Evolutionary conservation across 2,113 vertebrate species (phyloP), one percentile per base, ranked within the genome.

Genomic region (Pomatostomus ruficeps): DNA sequence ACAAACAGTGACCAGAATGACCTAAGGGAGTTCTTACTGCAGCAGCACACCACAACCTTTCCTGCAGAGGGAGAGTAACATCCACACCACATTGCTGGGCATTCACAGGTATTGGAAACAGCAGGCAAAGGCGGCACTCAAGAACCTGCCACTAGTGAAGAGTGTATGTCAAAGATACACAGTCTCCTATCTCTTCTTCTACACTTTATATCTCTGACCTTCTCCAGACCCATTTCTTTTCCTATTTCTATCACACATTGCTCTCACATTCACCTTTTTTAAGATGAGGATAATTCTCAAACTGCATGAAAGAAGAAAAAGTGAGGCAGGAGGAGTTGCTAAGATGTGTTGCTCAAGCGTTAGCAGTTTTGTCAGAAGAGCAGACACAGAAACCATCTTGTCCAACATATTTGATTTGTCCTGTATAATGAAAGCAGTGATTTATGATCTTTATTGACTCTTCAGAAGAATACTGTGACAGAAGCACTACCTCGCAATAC

Each of bases 71-170:
- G 5, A 87, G 5, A 87, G 14, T 20, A 70, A 54, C 35, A 84
- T 2, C 24, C n/a, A 36, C 55, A 40, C 5, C 15, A 6, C 0
- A 5, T 2, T 1, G 0, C 5, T 2, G 6, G 28, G 19, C 49
- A 48, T 25, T 51, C 51, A 24, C 29, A 54, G 18, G 7, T 11
- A 49, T 1, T 16, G 29, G 19, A 33, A 88, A 71, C 4, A 48
- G 18, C 23, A 33, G 6, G 19, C 12, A 46, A 85, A 67, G 17
- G 54, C 5, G 36, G 16, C 33, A 38, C 6, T 38, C 3, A 1
- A 59, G 22, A 88, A 62, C 11, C 12, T 9, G 20, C n/a, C 45
- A 26, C 10, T 22, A 26, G 10, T 7, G 15, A 63, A 70, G 17
- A 66, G 20, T 1, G 0, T 3, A 8, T 2, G 0, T 25, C 40